Evolutionary conservation across 2,888 invertebrate genomes (phyloP), one percentile per base, ranked within the genome.

Genomic region (Yponomeuta sedellus): DNA sequence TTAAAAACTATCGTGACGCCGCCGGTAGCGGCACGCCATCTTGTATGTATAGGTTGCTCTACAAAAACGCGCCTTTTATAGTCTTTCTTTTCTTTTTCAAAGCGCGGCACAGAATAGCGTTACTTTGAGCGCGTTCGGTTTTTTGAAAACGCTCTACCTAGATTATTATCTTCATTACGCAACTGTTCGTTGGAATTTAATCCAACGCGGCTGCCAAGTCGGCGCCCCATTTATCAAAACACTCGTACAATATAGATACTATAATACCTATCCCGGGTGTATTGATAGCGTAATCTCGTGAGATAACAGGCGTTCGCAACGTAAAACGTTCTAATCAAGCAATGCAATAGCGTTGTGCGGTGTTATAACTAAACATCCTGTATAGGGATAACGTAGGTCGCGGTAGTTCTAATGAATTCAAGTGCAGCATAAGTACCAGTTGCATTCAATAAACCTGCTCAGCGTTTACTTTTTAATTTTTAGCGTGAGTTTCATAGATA

Each of bases 1-100:
- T 90, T 90, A 90, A 91, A 90, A 90, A 90, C 85, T 88, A 89
- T 88, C 87, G 87, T 89, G 89, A 88, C 89, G 88, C 77, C 83
- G 81, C 77, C 80, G 66, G 34, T 75, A 78, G 79, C 83, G 85
- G 34, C 90, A 90, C 90, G 90, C 89, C 81, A 89, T 84, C 80
- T 75, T 83, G 80, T 80, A 84, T 83, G 80, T 80, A 84, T 83
- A 83, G 81, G 75, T 71, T 77, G 81, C 71, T 75, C 69, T 22
- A 39, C 12, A 70, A 75, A 75, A 75, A 52, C 44, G 0, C 44
- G 44, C 77, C 44, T 52, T 52, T 52, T 52, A 52, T 52, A 52
- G 44, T 52, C 16, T 52, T 52, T 52, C 16, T 71, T 71, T 19
- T 22, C 22, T 16, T 62, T 62, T 39, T 16, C 28, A 16, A 16